Base-by-base conservation (phyloP, 2,113 vertebrate genomes). In the Phoenicopterus ruber region DNA sequence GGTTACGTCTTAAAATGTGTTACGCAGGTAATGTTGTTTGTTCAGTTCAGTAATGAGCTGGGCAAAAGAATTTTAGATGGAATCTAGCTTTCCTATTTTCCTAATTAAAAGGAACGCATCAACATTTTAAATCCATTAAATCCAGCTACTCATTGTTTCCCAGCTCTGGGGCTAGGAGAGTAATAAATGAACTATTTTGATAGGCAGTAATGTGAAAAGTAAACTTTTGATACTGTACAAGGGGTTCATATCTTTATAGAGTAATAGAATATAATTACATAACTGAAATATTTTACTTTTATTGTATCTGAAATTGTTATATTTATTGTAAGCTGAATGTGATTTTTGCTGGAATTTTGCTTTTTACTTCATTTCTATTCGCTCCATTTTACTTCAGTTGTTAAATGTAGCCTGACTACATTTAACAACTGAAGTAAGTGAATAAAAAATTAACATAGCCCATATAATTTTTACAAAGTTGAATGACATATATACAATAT, bases 391-490 rank as follows among this genome's bases (percentile, higher is more conserved):
- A 34, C 17, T 82, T 67, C 52, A 61, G 36, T 65, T 72, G 61
- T 89, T 94, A 88, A 93, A 92, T 65, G 29, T 78, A 57, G 54
- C 29, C 72, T 47, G 82, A 26, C 65, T 58, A n/a, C 36, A 46
- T 20, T 42, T 86, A 86, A 42, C 50, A 34, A 38, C 54, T 90
- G 71, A 62, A 73, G 26, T 69, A 82, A 95, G 83, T 83, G 59
- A 94, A 76, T 73, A 90, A 94, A 94, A 95, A 88, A 89, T 80
- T 93, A 84, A 78, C 69, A 87, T 19, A 81, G n/a, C 20, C 40
- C 80, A 91, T 92, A 87, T 67, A 87, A 85, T 67, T 89, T 94
- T 90, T 83, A 78, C 66, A 40, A 82, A 94, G 54, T 62, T 78
- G 80, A 94, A 73, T 88, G 66, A 74, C 63, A 84, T 49, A 72